phyloP scores from a whole-genome alignment of 2,888 invertebrate genomes.

The Iselma pallidipennis region DNA sequence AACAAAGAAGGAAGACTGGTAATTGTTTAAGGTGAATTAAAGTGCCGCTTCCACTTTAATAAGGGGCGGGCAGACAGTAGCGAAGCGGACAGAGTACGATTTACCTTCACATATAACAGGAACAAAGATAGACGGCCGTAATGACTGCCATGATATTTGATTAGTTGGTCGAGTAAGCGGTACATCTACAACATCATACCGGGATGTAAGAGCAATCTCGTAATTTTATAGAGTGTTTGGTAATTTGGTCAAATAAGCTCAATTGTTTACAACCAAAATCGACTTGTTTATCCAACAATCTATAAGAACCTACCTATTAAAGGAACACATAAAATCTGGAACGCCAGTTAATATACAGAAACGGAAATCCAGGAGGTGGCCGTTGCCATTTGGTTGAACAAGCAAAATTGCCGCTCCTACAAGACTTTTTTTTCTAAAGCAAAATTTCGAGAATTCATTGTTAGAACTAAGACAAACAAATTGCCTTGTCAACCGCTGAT shows the following conservation, averaged over 20 bases:
- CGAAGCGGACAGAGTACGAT: slow-evolving; percentile 34
- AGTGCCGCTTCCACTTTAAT: slow-evolving; percentile 52
- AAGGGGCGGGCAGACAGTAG: slow-evolving; percentile 52
- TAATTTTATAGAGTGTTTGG: slow-evolving; percentile 5
- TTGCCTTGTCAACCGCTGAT: slow-evolving; percentile 1
- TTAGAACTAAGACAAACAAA: background rate
- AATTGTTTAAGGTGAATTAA: slow-evolving; percentile 52
- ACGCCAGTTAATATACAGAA: no score
- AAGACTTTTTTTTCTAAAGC: background rate
- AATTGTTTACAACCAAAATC: background rate
- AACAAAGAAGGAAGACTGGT: slow-evolving; percentile 42
- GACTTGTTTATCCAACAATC: background rate
- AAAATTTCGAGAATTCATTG: background rate
- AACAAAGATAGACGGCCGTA: slow-evolving; percentile 37
- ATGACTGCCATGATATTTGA: slow-evolving; percentile 49
- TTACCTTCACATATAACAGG: slow-evolving; percentile 15
- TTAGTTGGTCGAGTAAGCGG: slow-evolving; percentile 45
- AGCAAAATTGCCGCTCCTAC: background rate
- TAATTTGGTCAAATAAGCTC: background rate
- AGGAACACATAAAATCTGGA: no score
- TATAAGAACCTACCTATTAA: no score
- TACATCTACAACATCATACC: slow-evolving; percentile 16
- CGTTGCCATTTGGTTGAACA: background rate
- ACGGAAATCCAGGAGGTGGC: no score
- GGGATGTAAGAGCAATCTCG: background rate